Evolutionary conservation across 2,888 invertebrate species (phyloP), one percentile per base, ranked within the genome.

Genomic region (Hemaris fuciformis): DNA sequence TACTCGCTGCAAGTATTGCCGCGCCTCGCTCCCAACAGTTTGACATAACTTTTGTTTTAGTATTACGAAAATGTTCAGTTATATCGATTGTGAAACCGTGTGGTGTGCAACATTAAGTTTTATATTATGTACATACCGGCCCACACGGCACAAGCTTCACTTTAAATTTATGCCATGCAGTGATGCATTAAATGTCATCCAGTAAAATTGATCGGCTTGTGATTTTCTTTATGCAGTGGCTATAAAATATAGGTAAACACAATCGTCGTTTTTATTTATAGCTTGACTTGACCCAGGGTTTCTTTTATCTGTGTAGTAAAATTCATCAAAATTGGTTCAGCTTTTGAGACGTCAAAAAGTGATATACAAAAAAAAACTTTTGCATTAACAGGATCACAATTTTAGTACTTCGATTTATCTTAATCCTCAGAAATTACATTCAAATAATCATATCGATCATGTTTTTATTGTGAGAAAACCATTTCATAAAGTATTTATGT

Each of bases 21-120:
- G 4, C 31, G 18, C 27, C 18, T 18, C 10, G 46, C 8, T 8
- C 3, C n/a, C 15, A 18, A 15, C 27, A 27, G 8, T 18, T 53
- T 53, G 53, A 31, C 31, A 53, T 31, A 53, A 64, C 64, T 66
- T 66, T 60, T 62, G 63, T 66, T 65, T 68, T 61, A 68, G 62
- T 59, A 56, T 66, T 62, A 60, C 68, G 67, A 65, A 66, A 66
- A 67, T 66, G 67, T 65, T 20, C 22, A 42, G 53, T 45, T 38
- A 56, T 43, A 58, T 22, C 27, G 27, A 31, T 53, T 53, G 53
- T 27, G 53, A 53, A 27, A 53, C 10, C 27, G 10, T 18, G 18
- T 53, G 53, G 10, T 18, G 18, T 53, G 53, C 27, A 38, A n/a
- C 15, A 15, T 27, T 27, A 18, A 53, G 8, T 53, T 48, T 53